Conservation (phyloP, 2,113 vertebrate species). For the Chauna torquata region DNA sequence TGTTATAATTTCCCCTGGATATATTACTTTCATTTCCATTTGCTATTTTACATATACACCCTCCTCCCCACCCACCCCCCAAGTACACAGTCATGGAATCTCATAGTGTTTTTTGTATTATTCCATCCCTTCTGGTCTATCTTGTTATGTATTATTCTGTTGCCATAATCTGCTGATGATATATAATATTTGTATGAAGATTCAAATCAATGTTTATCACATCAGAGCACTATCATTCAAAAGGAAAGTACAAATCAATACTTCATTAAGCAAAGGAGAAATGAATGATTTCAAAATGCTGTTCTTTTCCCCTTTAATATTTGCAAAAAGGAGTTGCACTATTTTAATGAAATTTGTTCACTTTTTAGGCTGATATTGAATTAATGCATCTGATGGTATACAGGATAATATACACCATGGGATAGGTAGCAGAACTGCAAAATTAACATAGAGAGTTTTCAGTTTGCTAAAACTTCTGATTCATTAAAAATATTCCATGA, state of each 20-base stretch:
- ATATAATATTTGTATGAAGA: slow-evolving; percentile 10
- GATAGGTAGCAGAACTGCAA: background rate
- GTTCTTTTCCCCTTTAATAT: background rate
- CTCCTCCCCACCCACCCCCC: background rate
- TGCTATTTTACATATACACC: background rate
- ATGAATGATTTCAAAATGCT: background rate
- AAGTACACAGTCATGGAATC: background rate
- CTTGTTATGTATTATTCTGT: background rate
- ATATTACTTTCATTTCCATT: background rate
- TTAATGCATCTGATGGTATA: background rate
- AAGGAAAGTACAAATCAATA: slow-evolving; percentile 44
- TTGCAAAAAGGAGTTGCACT: background rate
- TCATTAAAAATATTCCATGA: background rate
- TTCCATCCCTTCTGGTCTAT: background rate
- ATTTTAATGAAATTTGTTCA: slow-evolving; percentile 18
- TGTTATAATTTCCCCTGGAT: fast-evolving
- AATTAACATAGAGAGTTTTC: background rate
- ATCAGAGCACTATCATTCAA: slow-evolving; percentile 16
- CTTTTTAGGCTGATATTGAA: background rate
- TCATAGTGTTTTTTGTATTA: background rate
- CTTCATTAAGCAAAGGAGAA: slow-evolving; percentile 35
- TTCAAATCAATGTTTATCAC: slow-evolving; percentile 38
- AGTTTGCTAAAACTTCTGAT: background rate
- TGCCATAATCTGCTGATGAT: slow-evolving; percentile 2
- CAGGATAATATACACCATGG: background rate